Percentiles rank a stretch among this genome's conserved stretches.
These are phyloP conservation scores for Drosophila kanapiae DNA, from an alignment of 1,140 invertebrate species.

Conservation along the genomic window DNA sequence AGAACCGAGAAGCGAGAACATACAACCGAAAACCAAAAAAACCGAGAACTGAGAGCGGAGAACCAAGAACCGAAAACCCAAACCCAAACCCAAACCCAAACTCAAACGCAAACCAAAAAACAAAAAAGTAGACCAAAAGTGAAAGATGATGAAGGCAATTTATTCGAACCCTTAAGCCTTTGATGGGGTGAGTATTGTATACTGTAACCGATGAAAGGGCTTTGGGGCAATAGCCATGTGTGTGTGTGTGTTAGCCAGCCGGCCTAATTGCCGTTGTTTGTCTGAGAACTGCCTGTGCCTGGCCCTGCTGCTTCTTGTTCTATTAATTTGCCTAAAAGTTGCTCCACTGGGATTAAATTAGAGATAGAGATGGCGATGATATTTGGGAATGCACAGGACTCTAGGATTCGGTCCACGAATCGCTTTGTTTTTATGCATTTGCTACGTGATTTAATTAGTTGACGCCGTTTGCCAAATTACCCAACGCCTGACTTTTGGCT, in stretches of 20 bases:
- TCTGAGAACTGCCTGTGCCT: slow-evolving; percentile 6
- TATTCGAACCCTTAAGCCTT: slow-evolving; percentile 68
- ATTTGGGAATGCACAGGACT: not conserved
- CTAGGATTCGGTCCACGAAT: slow-evolving; percentile 21
- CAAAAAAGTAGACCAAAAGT: slow-evolving; percentile 35
- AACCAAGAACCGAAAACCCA: not conserved
- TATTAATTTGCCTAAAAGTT: slow-evolving; percentile 76
- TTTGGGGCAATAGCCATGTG: slow-evolving; percentile 22
- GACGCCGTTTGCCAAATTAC: slow-evolving; percentile 55
- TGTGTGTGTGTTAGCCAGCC: slow-evolving; percentile 13
- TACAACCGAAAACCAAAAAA: not conserved
- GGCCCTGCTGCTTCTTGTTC: slow-evolving; percentile 30
- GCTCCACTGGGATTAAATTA: slow-evolving; percentile 27
- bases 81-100: not conserved
- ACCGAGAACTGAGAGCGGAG: not conserved
- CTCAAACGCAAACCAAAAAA: not conserved
- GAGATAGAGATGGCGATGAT: not conserved
- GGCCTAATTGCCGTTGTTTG: slow-evolving; percentile 54
- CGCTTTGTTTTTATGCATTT: slow-evolving; percentile 76
- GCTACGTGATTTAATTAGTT: slow-evolving; percentile 82
- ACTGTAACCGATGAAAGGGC: slow-evolving; percentile 20
- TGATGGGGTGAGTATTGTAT: slow-evolving; percentile 45
- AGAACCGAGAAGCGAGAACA: not conserved
- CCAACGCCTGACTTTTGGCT: slow-evolving; percentile 59
- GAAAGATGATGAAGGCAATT: slow-evolving; percentile 82